phyloP scores from a whole-genome alignment of 2,888 invertebrate genomes.

The Orthosia gracilis region DNA sequence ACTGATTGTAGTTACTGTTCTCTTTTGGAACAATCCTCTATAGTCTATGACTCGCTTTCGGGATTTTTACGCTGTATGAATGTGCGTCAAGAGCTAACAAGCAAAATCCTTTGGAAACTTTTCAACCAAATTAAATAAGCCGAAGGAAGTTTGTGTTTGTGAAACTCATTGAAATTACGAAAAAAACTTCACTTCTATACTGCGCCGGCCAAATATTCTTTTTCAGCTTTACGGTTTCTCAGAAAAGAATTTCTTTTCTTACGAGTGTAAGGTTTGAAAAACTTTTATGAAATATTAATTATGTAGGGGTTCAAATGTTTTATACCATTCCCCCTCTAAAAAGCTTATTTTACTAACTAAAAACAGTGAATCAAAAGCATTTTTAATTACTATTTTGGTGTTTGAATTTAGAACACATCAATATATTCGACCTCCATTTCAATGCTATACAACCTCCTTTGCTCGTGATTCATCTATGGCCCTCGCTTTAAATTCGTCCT shows the following conservation, averaged over 20 bases:
- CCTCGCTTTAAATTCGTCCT: no score
- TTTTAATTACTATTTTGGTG: no score
- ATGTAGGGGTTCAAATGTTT: no score
- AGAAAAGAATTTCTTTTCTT: conserved; percentile 30
- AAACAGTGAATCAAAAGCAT: no score
- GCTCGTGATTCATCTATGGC: no score
- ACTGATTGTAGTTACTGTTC: conserved; percentile 69
- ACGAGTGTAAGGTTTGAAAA: conserved; percentile 19
- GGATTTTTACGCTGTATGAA: conserved; percentile 33
- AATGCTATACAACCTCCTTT: no score
- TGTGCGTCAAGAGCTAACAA: conserved; percentile 59
- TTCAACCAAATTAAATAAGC: conserved; percentile 60
- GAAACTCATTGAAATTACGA: conserved; percentile 59
- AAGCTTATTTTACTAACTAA: no score
- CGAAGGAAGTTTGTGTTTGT: conserved; percentile 58
- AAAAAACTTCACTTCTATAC: conserved; percentile 61
- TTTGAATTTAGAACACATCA: no score
- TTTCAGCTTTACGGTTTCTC: conserved; percentile 41
- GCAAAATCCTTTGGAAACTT: conserved; percentile 63
- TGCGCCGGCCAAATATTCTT: conserved; percentile 41
- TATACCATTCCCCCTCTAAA: no score
- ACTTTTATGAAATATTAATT: conserved; percentile 28
- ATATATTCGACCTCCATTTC: no score
- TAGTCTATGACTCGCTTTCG: conserved; percentile 14
- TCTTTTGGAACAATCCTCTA: conserved; percentile 52